Evolutionary conservation across 2,797 vertebrate genomes (phyloP).

Genomic region (Myotis findleyi): DNA sequence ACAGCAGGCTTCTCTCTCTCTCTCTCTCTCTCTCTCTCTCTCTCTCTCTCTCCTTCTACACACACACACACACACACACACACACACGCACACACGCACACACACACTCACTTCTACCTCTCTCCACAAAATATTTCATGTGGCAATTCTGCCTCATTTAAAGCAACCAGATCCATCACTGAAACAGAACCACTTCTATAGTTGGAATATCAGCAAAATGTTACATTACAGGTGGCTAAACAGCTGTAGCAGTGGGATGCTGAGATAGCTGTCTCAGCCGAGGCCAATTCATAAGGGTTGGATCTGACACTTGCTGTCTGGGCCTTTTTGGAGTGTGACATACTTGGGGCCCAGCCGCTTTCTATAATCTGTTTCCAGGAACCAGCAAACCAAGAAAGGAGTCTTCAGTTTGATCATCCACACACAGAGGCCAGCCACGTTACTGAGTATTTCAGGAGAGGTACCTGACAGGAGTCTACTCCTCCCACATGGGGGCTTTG

Average conservation of each 20-base stretch:
- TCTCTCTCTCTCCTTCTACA: fast-evolving
- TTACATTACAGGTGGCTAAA: not conserved
- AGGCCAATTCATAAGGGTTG: not conserved
- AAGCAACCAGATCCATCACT: not conserved
- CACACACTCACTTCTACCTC: not conserved
- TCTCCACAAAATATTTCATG: not conserved
- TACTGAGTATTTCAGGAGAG: not conserved
- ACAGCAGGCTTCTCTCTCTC: not conserved
- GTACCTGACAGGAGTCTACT: not conserved
- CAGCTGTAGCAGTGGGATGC: fast-evolving
- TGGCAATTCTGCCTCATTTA: not conserved
- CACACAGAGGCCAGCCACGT: not conserved
- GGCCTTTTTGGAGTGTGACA: not conserved
- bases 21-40: too few relatives aligned
- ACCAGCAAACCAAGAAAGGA: not conserved
- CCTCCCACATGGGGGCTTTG: not conserved
- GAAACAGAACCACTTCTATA: not conserved
- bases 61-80: not conserved
- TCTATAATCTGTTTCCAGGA: not conserved
- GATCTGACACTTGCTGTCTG: not conserved
- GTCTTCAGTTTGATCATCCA: not conserved
- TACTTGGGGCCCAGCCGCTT: not conserved
- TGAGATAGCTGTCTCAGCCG: not conserved
- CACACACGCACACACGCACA: not conserved
- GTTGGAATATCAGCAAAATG: not conserved